Conservation (phyloP, 2,888 invertebrate species). For the Drosophila birchii region DNA sequence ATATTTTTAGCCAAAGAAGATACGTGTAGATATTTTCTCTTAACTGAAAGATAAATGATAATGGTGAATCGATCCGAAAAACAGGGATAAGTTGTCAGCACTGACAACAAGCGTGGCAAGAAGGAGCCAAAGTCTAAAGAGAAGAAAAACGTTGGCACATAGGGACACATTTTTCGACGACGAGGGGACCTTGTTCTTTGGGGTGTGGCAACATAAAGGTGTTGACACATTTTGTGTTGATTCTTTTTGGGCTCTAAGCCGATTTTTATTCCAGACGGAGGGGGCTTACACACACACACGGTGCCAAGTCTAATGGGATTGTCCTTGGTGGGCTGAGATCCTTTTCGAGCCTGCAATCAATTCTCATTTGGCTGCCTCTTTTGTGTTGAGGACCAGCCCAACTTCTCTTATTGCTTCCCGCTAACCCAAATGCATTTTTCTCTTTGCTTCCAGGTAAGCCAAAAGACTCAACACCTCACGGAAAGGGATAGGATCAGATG, state of each 20-base stretch:
- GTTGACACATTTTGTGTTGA: conserved; percentile 72
- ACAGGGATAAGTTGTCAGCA: conserved; percentile 3
- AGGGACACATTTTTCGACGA: conserved; percentile 23
- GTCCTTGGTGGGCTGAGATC: conserved; percentile 37
- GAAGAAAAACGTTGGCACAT: conserved; percentile 20
- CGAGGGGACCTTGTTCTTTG: conserved; percentile 17
- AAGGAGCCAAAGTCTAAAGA: conserved; percentile 17
- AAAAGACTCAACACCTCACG: conserved; percentile 2
- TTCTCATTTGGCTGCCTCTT: conserved; percentile 64
- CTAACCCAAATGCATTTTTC: conserved; percentile 26
- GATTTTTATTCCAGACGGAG: conserved; percentile 47
- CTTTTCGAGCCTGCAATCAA: conserved; percentile 64
- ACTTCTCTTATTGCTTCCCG: conserved; percentile 10
- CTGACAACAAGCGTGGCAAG: conserved; percentile 20
- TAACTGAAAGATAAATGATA: background rate
- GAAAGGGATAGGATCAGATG: conserved; percentile 13
- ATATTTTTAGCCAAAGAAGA: background rate
- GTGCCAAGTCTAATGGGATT: conserved; percentile 36
- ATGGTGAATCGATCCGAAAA: background rate
- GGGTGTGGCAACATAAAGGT: conserved; percentile 63
- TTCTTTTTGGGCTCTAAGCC: conserved; percentile 66
- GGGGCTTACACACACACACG: conserved; percentile 13
- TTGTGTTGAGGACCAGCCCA: conserved; percentile 31
- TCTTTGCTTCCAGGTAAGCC: conserved; percentile 63
- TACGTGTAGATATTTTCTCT: background rate